Evolutionary conservation across 2,113 vertebrate genomes (phyloP).

Genomic region (Abramis brama): DNA sequence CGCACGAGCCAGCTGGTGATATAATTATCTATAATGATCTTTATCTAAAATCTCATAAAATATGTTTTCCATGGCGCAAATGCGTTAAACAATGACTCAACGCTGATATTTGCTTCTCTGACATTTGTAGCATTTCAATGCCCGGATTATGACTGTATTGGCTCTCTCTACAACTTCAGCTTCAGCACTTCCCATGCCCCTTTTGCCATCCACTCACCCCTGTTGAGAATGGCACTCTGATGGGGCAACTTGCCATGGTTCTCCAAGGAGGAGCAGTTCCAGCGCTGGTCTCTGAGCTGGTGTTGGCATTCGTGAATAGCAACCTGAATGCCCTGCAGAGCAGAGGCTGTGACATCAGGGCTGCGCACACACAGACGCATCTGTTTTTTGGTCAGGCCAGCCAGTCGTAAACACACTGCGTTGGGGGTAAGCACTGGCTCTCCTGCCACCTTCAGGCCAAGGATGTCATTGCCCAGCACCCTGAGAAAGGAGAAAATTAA

Average conservation of each 20-base stretch:
- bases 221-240: slow-evolving; percentile 85
- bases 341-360: slow-evolving; percentile 89
- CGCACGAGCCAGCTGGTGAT: slow-evolving; percentile 24
- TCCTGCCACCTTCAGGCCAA: slow-evolving; percentile 87
- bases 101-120: slow-evolving; percentile 25
- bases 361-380: slow-evolving; percentile 86
- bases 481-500: slow-evolving; percentile 64
- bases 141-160: slow-evolving; percentile 31
- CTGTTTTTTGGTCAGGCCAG: slow-evolving; percentile 87
- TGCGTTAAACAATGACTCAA: slow-evolving; percentile 23
- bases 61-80: slow-evolving; percentile 13
- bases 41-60: slow-evolving; percentile 41
- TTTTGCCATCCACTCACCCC: slow-evolving; percentile 77
- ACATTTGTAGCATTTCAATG: slow-evolving; percentile 24
- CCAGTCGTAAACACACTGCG: slow-evolving; percentile 84
- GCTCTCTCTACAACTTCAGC: slow-evolving; percentile 4
- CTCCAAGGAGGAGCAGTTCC: slow-evolving; percentile 91
- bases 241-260: slow-evolving; percentile 83
- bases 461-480: slow-evolving; percentile 86
- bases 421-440: slow-evolving; percentile 88
- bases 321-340: slow-evolving; percentile 91
- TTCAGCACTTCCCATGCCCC: slow-evolving; percentile 31
- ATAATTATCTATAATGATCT: slow-evolving; percentile 33
- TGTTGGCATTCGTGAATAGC: slow-evolving; percentile 91
- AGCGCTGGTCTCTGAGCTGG: slow-evolving; percentile 88